Evolutionary conservation across 2,888 invertebrate species (phyloP).

Genomic region (Coenonympha arcania): DNA sequence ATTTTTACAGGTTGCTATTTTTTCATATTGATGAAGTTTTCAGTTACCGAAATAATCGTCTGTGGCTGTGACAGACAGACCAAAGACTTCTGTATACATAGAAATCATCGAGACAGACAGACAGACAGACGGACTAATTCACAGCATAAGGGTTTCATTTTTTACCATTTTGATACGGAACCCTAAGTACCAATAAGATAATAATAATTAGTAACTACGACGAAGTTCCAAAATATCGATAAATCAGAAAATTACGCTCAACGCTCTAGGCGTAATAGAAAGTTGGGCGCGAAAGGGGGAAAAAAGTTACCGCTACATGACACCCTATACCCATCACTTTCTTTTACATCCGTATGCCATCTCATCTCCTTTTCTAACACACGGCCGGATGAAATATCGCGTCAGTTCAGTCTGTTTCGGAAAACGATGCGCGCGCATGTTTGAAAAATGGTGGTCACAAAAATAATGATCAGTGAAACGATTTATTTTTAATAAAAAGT

Average conservation of each 20-base stretch:
- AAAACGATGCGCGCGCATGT: constrained; percentile 49
- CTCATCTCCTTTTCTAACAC: constrained; percentile 42
- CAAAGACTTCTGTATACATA: no score
- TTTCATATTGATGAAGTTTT: no score
- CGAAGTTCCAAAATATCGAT: constrained; percentile 26
- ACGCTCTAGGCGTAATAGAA: constrained; percentile 61
- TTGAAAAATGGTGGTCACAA: constrained; percentile 36
- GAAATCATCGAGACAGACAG: no score
- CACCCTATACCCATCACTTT: constrained; percentile 51
- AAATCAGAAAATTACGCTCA: constrained; percentile 48
- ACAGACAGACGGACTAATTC: no score
- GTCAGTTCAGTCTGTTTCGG: constrained; percentile 47
- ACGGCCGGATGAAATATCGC: constrained; percentile 45
- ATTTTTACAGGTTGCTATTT: no score
- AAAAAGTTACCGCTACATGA: constrained; percentile 71
- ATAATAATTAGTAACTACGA: no score
- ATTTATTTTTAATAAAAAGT: constrained; percentile 26
- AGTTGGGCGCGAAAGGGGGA: constrained; percentile 69
- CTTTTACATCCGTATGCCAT: constrained; percentile 31
- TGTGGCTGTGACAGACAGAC: no score
- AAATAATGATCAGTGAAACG: constrained; percentile 33
- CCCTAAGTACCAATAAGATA: no score
- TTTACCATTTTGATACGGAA: no score
- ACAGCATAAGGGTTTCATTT: no score
- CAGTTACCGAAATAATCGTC: no score